Base-by-base conservation (phyloP, 2,888 invertebrate species). In the Diarsia dahlii region DNA sequence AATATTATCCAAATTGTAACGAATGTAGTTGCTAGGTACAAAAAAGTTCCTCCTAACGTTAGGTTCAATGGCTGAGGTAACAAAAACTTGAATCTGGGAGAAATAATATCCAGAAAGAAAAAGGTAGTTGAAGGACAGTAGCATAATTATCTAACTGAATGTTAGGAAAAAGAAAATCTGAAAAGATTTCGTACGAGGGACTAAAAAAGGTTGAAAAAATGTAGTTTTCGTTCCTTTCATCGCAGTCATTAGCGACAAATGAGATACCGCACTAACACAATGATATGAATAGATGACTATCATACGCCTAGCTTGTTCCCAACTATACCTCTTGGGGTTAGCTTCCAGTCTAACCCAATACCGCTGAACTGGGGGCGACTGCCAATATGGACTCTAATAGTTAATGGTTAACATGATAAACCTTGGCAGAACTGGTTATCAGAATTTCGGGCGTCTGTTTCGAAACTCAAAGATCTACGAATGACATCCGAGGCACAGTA, bases 171-270 rank as follows among this genome's bases (percentile, higher is more conserved):
- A 23, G 46, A 28, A 69, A 28, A 28, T 13, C 45, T 45, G 28
- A 69, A 63, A 63, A 34, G 18, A 70, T n/a, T 48, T 65, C 48
- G 15, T 9, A 64, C 34, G 5, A 74, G 39, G 8, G 58, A 12
- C 15, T n/a, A 20, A 67, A 48, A 23, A 23, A 45, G 20, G 6
- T 28, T 45, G 3, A 34, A 45, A 28, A 45, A 73, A 73, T 15
- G 23, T 10, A 8, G 15, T 20, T 28, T 71, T 72, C 28, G 18
- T 50, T 62, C 45, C 62, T 52, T 74, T 23, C n/a, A 23, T 34
- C 1, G n/a, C 20, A 18, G 5, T 46, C 34, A 74, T 63, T 76
- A 48, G n/a, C 4, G n/a, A 63, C 34, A 46, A 74, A 75, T 48
- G 54, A 20, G 5, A 8, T 15, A 6, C 46, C 3, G 13, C 10